Conservation (phyloP, 2,797 vertebrate species). For the Gobio occitaniae region DNA sequence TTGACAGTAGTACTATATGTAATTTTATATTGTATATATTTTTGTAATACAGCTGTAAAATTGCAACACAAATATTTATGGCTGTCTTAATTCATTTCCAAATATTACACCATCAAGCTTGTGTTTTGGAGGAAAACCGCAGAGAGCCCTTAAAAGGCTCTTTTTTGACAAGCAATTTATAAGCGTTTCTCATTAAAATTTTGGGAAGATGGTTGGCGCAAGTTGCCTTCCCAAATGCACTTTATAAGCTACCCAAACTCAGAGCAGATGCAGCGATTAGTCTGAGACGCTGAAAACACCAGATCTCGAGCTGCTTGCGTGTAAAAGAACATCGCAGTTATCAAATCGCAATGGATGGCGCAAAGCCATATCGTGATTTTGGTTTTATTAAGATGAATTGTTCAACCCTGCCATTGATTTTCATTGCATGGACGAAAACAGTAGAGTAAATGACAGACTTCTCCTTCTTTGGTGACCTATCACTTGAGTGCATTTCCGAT, state of each 20-base stretch:
- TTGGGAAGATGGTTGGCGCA: conserved; percentile 20
- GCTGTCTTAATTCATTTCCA: neutral
- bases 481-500: neutral
- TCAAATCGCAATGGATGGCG: neutral
- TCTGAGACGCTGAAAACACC: neutral
- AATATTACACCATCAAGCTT: neutral
- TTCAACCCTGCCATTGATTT: neutral
- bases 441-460: neutral
- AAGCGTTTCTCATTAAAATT: neutral
- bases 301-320: conserved; percentile 1
- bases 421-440: neutral
- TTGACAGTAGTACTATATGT: no score
- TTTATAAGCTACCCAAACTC: conserved; percentile 5
- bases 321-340: neutral
- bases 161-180: neutral
- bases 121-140: neutral
- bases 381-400: neutral
- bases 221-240: neutral
- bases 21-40: no score
- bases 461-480: neutral
- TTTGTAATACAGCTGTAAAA: neutral
- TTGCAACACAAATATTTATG: neutral
- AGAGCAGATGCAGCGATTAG: neutral
- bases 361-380: neutral
- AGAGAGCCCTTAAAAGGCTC: neutral